Evolutionary conservation across 2,888 invertebrate species (phyloP), one percentile per base, ranked within the genome.

Genomic region (Hoplodrina blanda): DNA sequence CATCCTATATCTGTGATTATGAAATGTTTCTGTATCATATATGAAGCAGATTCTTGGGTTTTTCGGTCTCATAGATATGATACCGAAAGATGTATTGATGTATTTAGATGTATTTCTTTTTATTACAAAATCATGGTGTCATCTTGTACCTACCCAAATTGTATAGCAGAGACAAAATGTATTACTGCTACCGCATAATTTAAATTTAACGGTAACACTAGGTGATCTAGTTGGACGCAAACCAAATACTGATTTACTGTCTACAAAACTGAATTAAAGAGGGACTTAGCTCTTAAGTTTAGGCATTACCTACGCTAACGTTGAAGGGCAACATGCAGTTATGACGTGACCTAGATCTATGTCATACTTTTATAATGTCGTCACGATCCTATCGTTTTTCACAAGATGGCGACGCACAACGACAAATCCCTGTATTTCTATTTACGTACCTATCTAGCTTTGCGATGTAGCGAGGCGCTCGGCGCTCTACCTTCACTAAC

Each of bases 391-490:
- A 95, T 96, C 95, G 93, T 94, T 96, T 95, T 95, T 95, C 95
- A 95, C 96, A 96, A 96, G 95, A 96, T 96, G 96, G 96, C 96
- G 96, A 92, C 95, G 93, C 92, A 88, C 91, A 92, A 91, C 93
- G 94, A 94, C 94, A 93, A 94, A 94, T 92, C 96, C 95, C 95
- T 94, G 95, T 92, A 94, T 95, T 95, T 96, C 96, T 96, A 96
- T 96, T 96, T 96, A 93, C 90, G 95, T 95, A 91, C 90, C 91
- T 89, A 91, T 91, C 91, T 89, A 95, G 94, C 95, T 92, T 93
- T 92, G 90, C 87, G 90, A 86, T 88, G 85, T 87, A 86, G 86
- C 79, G 76, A 87, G 88, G 85, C 87, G 87, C 83, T 85, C 85
- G 82, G 82, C 86, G 85, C 78, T 85, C 73, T 73, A 73, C 77